Base-by-base conservation (phyloP, 2,113 vertebrate genomes). In the Tricholaema leucomelas region DNA sequence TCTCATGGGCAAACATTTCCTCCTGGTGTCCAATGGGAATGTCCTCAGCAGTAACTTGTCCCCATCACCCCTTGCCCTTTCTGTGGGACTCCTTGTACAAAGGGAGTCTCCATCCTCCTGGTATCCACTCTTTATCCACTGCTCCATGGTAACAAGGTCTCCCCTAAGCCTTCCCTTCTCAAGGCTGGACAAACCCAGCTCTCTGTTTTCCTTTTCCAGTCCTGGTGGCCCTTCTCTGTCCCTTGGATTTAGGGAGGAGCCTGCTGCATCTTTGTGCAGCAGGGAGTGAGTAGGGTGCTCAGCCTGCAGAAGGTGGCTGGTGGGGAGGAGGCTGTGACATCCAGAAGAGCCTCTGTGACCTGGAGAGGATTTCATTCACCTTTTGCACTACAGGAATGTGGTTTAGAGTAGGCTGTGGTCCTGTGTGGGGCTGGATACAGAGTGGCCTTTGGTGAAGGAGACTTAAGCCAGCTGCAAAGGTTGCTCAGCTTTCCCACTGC, bases 301-400 rank as follows among this genome's bases (percentile, higher is more conserved):
- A 60, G 3, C 19, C 38, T 81, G 48, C 28, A 56, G 21, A 9
- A 27, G 11, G 3, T 30, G 42, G 44, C 15, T 80, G 40, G 35
- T 63, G 20, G 9, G 20, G 8, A 69, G 8, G 20, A 31, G 10
- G 3, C 21, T 77, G 30, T 38, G 24, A 18, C 27, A 20, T 12
- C 19, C 61, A 11, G 48, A 40, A 61, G 50, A 61, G n/a, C 44
- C 35, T 63, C 1, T 1, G 40, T 86, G 77, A 5, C 8, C 38
- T 31, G 27, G 4, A 38, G 28, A 31, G 48, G 9, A 15, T 21
- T 84, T 71, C 4, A 56, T 40, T 56, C 23, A 25, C n/a, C 2
- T 81, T 15, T 67, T 0, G 3, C 5, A 7, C 2, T 23, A 7
- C 16, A 30, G 42, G 28, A 90, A 18, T 7, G 12, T 4, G 6